Evolutionary conservation across 2,888 invertebrate species (phyloP), one percentile per base, ranked within the genome.

Genomic region (Clivina fossor): DNA sequence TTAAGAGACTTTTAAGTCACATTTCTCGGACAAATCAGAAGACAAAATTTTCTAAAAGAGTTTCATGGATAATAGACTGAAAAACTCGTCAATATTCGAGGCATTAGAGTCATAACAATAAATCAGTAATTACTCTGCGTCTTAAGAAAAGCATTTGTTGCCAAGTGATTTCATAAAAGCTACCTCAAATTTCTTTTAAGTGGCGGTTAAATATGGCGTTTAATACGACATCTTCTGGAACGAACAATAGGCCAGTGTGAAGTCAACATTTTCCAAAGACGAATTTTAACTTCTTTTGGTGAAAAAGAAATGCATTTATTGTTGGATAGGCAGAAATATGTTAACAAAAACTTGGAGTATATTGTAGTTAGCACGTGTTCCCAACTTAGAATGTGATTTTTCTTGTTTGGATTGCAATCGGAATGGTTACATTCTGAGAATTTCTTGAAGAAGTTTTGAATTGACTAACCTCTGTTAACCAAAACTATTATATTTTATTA

Each of bases 401-500:
- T 9, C 15, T 3, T 15, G 16, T 18, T 24, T 37, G 37, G 4
- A 37, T 28, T 16, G 28, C 2, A 28, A 15, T 8, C 4, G 2
- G 40, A 40, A 16, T 15, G n/a, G 16, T 13, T 32, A 11, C 35
- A 47, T 20, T 47, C 47, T 47, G 24, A 47, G n/a, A 16, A 38
- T 22, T 13, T 22, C 40, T 1, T 18, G 20, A 19, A 19, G 40
- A 40, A 11, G 40, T 18, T 26, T 38, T 37, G 28, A 30, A 50
- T 20, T 28, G 38, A 15, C 50, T 41, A 28, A 40, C 47, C 47
- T 19, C 32, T 40, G 32, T 41, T 46, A 54, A 54, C 54, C 54
- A 54, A 53, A 55, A 38, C 62, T 58, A 63, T 63, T 63, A 63
- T 63, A 60, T 57, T 60, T 54, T 60, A 60, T 58, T 62, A 62